Evolutionary conservation across 2,888 invertebrate genomes (phyloP), one percentile per base, ranked within the genome.

Genomic region (Notocelia uddmanniana): DNA sequence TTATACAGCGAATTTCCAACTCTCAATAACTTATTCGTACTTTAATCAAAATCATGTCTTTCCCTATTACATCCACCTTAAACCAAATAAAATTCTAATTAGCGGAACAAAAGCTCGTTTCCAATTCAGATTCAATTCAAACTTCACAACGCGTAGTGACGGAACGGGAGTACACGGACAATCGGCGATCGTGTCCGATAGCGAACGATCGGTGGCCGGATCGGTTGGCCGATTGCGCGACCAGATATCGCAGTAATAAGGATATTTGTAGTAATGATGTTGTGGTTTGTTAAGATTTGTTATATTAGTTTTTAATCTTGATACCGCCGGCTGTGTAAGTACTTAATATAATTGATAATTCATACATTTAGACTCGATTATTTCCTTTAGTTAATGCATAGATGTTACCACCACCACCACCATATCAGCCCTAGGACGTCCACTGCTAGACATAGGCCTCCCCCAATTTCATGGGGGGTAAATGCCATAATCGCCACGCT

Each of bases 141-240:
- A 50, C 58, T 50, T 55, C 66, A 54, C 26, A 66, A 50, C 50
- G 37, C 26, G 41, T 21, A 45, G 58, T 67, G 54, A 54, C 54
- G 59, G 21, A 54, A 34, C 54, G 64, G 21, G 54, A 54, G 23
- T 21, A 3, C 5, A 26, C 64, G 21, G 23, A 70, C 66, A 71
- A 71, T 71, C 54, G 59, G 34, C 78, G 81, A 81, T 83, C 77
- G 80, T 80, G 81, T 81, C 77, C 76, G 82, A 80, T 81, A 78
- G 31, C 26, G 34, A 23, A 63, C 75, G 76, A 79, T 77, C 74
- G 74, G 31, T 74, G 31, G 59, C 52, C 19, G 54, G 71, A 71
- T 71, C 50, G 21, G 66, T 66, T 21, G 70, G 31, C 48, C 26
- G 66, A 67, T 70, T 41, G 70, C 13, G 69, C 26, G 64, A 59